Evolutionary conservation across 2,797 vertebrate genomes (phyloP).

Genomic region (Onychomys leucogaster): DNA sequence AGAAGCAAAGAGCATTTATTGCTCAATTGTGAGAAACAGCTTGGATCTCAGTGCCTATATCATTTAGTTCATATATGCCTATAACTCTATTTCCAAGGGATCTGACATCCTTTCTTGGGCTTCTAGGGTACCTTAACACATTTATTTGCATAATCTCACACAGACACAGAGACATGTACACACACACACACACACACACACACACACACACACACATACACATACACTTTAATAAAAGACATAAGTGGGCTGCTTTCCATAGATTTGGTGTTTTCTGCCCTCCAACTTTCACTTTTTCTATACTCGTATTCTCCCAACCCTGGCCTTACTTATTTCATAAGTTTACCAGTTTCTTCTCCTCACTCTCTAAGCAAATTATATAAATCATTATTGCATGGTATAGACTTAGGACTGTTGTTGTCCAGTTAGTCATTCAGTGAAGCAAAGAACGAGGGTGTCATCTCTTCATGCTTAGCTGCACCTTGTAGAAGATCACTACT

Average conservation of each 20-base stretch:
- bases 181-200: not conserved
- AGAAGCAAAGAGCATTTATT: not conserved
- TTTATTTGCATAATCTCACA: not conserved
- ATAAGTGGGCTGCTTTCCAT: not conserved
- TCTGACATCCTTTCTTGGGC: not conserved
- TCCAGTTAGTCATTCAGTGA: constrained; percentile 69
- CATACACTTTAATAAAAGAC: not conserved
- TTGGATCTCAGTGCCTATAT: not conserved
- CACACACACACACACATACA: not conserved
- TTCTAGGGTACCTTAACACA: not conserved
- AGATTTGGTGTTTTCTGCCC: not conserved
- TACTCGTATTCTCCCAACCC: not conserved
- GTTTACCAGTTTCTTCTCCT: constrained; percentile 57
- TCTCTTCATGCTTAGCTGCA: not conserved
- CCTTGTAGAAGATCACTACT: not conserved
- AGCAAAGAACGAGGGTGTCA: not conserved
- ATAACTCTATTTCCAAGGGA: not conserved
- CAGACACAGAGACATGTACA: not conserved
- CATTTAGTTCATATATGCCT: not conserved
- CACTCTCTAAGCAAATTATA: constrained; percentile 59
- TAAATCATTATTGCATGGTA: constrained; percentile 59
- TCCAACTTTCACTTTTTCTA: not conserved
- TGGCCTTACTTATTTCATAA: not conserved
- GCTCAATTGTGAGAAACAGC: not conserved
- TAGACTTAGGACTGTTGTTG: constrained; percentile 66